Base-by-base conservation (phyloP, 2,113 vertebrate species). In the Cochlearius cochlearius region DNA sequence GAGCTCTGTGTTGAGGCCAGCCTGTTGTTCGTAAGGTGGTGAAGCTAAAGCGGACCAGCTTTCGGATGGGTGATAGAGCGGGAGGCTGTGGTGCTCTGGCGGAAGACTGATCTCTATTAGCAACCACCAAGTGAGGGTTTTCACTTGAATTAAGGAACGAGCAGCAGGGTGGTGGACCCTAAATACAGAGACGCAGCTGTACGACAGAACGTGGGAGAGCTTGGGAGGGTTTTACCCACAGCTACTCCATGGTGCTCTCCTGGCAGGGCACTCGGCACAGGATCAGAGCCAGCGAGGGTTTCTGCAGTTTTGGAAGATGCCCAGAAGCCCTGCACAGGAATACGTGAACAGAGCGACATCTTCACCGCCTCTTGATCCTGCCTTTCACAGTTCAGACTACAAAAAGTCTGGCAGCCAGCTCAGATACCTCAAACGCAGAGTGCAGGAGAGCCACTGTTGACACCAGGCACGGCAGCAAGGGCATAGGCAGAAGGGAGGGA, bases 281-380 rank as follows among this genome's bases (percentile, higher is more conserved):
- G 39, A 49, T 7, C 7, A 20, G 55, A 34, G 53, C 68, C 45
- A 67, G 52, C 0, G 0, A 34, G 30, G 45, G 30, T 9, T 68
- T 41, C 75, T 75, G 76, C 26, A 21, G 32, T 8, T 38, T 17
- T 38, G 27, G 69, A 68, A 63, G 49, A 6, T 29, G 36, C 50
- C 36, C n/a, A 62, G 55, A 69, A 39, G 6, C 62, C 34, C 47
- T 22, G 21, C 39, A 25, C 69, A 34, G 41, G 60, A 81, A 25
- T 34, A 36, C 9, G 4, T 15, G 30, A 49, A 7, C 0, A 0
- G 26, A 52, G 15, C 1, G 36, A 15, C 27, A 25, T 17, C 43
- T 59, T 64, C 13, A 25, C 19, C 29, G 26, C 12, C 7, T 12
- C 41, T 69, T 18, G 16, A 12, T 30, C 39, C 34, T 17, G 7